A percentile compares a stretch with the other conserved stretches of the same genome.
Evolutionary conservation across 2,888 invertebrate species (phyloP).

Genomic region (Pachycephus smyrnensis): DNA sequence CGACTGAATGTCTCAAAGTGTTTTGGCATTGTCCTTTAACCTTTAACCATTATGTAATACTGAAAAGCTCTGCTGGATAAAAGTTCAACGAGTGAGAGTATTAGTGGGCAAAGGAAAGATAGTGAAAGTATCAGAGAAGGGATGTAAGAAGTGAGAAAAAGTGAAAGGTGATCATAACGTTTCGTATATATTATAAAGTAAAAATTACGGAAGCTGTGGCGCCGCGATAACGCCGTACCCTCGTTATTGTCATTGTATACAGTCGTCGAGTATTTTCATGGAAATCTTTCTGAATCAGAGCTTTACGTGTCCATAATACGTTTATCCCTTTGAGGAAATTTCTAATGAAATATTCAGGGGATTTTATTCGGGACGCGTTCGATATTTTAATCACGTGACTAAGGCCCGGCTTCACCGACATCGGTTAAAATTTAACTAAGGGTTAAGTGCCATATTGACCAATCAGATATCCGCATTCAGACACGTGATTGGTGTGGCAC

Average conservation of each 20-base stretch:
- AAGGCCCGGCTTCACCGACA: not conserved
- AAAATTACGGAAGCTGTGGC: not conserved
- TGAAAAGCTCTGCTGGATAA: not conserved
- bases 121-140: not conserved
- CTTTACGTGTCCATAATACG: not conserved
- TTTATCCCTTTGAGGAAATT: not conserved
- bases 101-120: not conserved
- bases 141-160: not conserved
- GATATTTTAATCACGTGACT: not conserved
- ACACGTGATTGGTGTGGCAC: no score
- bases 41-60: not conserved
- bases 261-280: not conserved
- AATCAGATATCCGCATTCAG: no score
- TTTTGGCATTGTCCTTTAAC: not conserved
- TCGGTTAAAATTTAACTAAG: not conserved
- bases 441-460: no score
- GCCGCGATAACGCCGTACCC: not conserved
- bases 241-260: not conserved
- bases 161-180: not conserved
- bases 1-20: no score
- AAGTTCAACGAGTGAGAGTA: not conserved
- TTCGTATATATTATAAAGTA: not conserved
- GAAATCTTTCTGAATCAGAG: not conserved
- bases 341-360: not conserved
- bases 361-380: not conserved